Evolutionary conservation across 2,888 invertebrate species (phyloP), one percentile per base, ranked within the genome.

Genomic region (Ophioninae sp.): DNA sequence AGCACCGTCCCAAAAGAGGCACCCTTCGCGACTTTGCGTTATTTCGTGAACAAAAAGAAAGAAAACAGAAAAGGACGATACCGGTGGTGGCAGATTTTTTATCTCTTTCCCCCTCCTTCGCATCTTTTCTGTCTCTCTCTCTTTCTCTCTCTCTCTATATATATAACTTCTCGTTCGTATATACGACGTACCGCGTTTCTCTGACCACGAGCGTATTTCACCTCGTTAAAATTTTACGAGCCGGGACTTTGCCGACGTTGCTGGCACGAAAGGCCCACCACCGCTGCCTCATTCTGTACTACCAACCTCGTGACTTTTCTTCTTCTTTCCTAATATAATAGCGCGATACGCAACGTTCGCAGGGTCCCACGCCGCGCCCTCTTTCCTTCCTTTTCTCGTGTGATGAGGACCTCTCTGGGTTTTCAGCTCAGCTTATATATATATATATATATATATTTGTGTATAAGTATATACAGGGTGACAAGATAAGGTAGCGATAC

Each of bases 161-260:
- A 30, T 30, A 30, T 30, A 30, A 30, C 30, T 30, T 30, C 30
- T 30, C 3, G 2, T 71, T 39, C 65, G 71, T 78, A 64, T 72
- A 63, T 59, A 68, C 22, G 23, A 61, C 30, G 22, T 30, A 67
- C 41, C 69, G 63, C 51, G 78, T 41, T 20, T 72, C 41, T 72
- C 72, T 59, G 72, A 65, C 72, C 79, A 59, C 73, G 59, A 82
- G 85, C 82, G 75, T 80, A 84, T 82, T 85, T 72, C 72, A 83
- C 80, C 85, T 87, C 86, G 86, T 87, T 87, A 87, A 87, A 87
- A 87, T 67, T 87, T 87, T 85, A 87, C 84, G 87, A 87, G 81
- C 77, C 79, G 72, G 71, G 83, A 77, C 79, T 84, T 74, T 65
- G 78, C 67, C 63, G 74, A 79, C 63, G 58, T 51, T 58, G 65